These are phyloP conservation scores for Smittia aterrima DNA, from an alignment of 2,888 invertebrate genomes.

Conservation along the genomic window DNA sequence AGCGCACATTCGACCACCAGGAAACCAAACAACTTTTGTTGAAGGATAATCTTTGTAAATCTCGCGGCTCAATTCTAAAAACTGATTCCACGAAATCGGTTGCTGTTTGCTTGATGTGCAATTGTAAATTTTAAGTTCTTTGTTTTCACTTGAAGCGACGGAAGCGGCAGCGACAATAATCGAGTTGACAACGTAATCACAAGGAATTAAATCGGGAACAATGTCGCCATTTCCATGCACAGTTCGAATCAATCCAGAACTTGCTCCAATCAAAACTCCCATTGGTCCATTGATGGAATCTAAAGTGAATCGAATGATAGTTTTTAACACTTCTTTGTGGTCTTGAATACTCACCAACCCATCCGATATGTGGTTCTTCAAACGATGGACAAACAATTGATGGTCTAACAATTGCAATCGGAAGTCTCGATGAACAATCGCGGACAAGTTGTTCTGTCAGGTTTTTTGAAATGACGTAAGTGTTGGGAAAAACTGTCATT, in stretches of 20 bases:
- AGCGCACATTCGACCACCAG: conserved; percentile 48
- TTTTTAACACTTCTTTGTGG: background rate
- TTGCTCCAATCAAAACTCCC: conserved; percentile 49
- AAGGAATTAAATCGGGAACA: conserved; percentile 58
- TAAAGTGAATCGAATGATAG: background rate
- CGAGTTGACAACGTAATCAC: conserved; percentile 57
- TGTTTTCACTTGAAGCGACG: conserved; percentile 51
- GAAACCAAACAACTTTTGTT: conserved; percentile 55
- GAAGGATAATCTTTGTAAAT: conserved; percentile 53
- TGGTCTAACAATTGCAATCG: conserved; percentile 55
- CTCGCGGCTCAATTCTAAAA: conserved; percentile 47
- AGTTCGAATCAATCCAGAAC: conserved; percentile 57
- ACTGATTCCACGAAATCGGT: conserved; percentile 58
- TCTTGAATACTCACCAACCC: conserved; percentile 55
- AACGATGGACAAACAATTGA: conserved; percentile 52
- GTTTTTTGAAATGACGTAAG: conserved; percentile 60
- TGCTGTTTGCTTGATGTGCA: conserved; percentile 59
- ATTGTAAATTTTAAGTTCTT: conserved; percentile 56
- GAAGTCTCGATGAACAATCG: conserved; percentile 45
- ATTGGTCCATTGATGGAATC: conserved; percentile 56
- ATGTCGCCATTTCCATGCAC: conserved; percentile 54
- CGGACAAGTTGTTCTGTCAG: conserved; percentile 56
- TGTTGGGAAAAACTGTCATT: conserved; percentile 55
- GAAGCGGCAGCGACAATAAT: conserved; percentile 53
- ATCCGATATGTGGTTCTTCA: conserved; percentile 49